phyloP scores from a whole-genome alignment of 2,888 invertebrate genomes.

The Balanococcus diminutus region DNA sequence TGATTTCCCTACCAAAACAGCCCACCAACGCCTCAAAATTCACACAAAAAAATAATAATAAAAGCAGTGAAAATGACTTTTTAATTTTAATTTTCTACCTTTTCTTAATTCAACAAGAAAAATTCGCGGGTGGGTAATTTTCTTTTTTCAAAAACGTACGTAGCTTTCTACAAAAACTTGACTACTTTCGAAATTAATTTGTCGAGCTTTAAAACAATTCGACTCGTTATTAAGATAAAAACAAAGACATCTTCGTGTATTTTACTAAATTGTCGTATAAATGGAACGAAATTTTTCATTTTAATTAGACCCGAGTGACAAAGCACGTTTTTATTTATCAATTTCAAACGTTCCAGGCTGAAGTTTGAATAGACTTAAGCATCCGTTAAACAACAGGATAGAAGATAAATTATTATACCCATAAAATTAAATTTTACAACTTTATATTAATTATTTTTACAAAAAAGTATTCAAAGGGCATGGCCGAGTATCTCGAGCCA shows the following conservation, averaged over 20 bases:
- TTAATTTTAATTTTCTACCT: no score
- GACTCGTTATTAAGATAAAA: neutral
- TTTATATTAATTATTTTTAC: neutral
- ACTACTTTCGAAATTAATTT: neutral
- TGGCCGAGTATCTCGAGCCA: neutral
- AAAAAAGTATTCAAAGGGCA: neutral
- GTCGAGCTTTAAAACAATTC: neutral
- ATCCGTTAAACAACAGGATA: no score
- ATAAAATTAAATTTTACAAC: neutral
- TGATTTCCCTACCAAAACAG: no score
- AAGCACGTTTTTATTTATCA: neutral
- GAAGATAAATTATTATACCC: neutral
- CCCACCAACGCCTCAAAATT: no score
- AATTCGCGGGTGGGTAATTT: no score
- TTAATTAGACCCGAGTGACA: neutral
- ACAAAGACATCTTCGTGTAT: neutral
- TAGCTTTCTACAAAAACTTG: neutral
- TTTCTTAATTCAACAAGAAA: no score
- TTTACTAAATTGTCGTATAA: neutral
- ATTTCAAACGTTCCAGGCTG: neutral
- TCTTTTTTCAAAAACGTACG: no score
- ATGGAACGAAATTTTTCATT: neutral
- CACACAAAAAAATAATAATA: no score
- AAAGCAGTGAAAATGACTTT: no score
- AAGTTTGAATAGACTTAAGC: neutral